These are phyloP conservation scores for Saturnia pavonia DNA, from an alignment of 2,888 invertebrate species.

Conservation along the genomic window DNA sequence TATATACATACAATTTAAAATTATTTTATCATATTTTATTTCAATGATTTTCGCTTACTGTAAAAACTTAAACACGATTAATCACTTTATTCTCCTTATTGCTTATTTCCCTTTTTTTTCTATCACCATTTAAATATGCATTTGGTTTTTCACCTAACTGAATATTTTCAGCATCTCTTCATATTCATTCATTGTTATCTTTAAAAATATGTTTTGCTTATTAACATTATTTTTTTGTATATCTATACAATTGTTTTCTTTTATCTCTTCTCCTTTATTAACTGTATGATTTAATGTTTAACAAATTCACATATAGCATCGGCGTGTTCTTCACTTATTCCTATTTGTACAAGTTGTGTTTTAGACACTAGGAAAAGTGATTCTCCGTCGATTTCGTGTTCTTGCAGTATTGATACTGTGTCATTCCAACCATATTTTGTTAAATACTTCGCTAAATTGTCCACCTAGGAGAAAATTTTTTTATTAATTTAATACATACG, in stretches of 20 bases:
- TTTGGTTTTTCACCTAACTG: background rate
- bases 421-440: slow-evolving; percentile 58
- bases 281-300: slow-evolving; percentile 41
- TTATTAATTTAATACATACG: slow-evolving; percentile 5
- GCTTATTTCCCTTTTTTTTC: background rate
- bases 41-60: background rate
- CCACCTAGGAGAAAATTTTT: slow-evolving; percentile 46
- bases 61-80: background rate
- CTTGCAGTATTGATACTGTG: slow-evolving; percentile 57
- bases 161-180: background rate
- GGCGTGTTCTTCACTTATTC: slow-evolving; percentile 62
- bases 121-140: background rate
- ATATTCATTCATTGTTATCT: background rate
- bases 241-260: background rate
- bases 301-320: slow-evolving; percentile 59
- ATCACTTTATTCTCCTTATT: background rate
- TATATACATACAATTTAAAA: background rate
- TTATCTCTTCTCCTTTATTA: background rate
- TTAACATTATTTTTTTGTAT: background rate
- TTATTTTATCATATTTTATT: background rate
- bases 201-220: background rate
- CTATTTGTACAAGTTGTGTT: slow-evolving; percentile 60
- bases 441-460: slow-evolving; percentile 53
- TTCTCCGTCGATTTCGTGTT: slow-evolving; percentile 74
- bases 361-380: slow-evolving; percentile 64